Base-by-base conservation (phyloP, 2,113 vertebrate genomes). In the Brienomyrus brachyistius region DNA sequence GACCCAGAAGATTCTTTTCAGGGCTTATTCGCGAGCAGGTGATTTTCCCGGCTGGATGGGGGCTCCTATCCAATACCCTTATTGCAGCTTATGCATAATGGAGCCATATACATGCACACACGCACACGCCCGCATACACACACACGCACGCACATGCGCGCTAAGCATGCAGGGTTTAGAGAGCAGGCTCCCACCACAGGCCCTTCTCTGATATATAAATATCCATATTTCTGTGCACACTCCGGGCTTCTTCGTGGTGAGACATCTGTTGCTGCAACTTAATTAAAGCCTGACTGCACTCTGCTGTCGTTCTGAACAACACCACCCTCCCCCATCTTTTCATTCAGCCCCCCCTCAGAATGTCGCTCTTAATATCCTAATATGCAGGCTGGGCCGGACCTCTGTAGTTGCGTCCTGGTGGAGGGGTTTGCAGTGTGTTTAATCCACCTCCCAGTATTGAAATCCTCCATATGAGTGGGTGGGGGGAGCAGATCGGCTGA, bases 321-420 rank as follows among this genome's bases (percentile, higher is more conserved):
- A 23, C 47, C 23, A 11, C 51, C 9, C 50, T 7, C 47, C 6
- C 47, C n/a, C 9, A 35, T 31, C 70, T 35, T n/a, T 40, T 40
- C 70, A 19, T 77, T 77, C 70, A 40, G 10, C 70, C 10, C 31
- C 74, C 35, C 74, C 15, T 0, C 35, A 77, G n/a, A 51, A 51
- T 88, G 87, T 52, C 59, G 13, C 88, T 52, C 4, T 88, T 27
- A 77, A 51, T 51, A 77, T 82, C 77, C 43, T 43, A 43, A 45
- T 82, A 17, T 82, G 62, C 62, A 70, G n/a, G 9, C 62, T 13
- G 62, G 62, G 40, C 19, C 35, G 5, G 82, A 45, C 40, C 45
- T 48, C 40, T 84, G 82, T 84, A 47, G 45, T 70, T n/a, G 43
- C 23, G 6, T 54, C n/a, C 51, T 52, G 93, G 94, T 93, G 27